Evolutionary conservation across 2,888 invertebrate genomes (phyloP).

Genomic region (Platypus cylindrus): DNA sequence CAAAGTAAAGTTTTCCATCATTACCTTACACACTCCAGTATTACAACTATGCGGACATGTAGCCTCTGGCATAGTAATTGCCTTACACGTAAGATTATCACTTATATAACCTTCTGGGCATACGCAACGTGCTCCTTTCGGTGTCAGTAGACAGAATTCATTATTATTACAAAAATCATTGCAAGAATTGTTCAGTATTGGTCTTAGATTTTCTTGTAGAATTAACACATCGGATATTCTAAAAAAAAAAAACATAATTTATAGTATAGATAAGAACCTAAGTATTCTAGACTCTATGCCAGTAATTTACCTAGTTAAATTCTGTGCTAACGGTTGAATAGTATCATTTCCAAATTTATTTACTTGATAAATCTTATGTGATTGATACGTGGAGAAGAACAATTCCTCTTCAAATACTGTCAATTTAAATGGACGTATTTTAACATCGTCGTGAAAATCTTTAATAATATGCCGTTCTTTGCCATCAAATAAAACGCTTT

Average conservation of each 20-base stretch:
- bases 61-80: conserved; percentile 15
- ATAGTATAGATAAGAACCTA: background rate
- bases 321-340: conserved; percentile 8
- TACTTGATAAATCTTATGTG: conserved; percentile 48
- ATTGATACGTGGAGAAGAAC: conserved; percentile 51
- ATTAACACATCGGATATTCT: conserved; percentile 52
- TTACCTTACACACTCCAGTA: conserved; percentile 46
- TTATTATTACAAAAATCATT: conserved; percentile 44
- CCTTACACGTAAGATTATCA: conserved; percentile 32
- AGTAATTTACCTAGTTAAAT: conserved; percentile 9
- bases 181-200: conserved; percentile 48
- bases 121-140: conserved; percentile 29
- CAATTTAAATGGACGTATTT: conserved; percentile 54
- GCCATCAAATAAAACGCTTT: conserved; percentile 57
- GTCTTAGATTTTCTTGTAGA: conserved; percentile 51
- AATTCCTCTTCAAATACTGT: conserved; percentile 62
- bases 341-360: conserved; percentile 48
- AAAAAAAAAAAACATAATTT: conserved; percentile 24
- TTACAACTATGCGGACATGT: conserved; percentile 45
- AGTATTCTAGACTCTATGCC: no score
- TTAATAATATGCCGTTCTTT: conserved; percentile 48
- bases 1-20: no score
- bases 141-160: conserved; percentile 43
- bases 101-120: conserved; percentile 33
- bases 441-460: conserved; percentile 41